Base-by-base conservation (phyloP, 2,888 invertebrate genomes). In the Stenotaenia linearis region DNA sequence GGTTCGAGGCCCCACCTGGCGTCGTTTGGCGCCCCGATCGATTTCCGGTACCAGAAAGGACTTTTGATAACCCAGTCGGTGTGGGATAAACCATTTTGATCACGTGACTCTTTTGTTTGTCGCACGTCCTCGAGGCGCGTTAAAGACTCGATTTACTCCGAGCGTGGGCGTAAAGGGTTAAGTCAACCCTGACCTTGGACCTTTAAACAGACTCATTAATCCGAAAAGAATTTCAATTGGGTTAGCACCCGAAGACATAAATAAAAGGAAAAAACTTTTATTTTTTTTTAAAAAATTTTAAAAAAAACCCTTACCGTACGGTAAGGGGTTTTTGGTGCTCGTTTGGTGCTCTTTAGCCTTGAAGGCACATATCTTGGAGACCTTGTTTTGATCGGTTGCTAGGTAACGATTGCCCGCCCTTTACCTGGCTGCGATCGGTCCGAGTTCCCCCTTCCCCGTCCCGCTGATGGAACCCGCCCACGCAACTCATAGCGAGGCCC, bases 391-490 rank as follows among this genome's bases (percentile, higher is more conserved):
- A 69, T 69, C 69, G 28, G 77, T 77, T 77, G 77, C 77, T 45
- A 40, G 45, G 77, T 77, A 77, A 77, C 77, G 77, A 40, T 40
- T 37, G 40, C 77, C 35, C 69, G 35, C 77, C 35, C 77, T 77
- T 77, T 45, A 77, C 77, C 77, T 77, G 77, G 77, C 77, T 69
- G 69, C 69, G 69, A 69, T 69, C 69, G 69, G 40, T 75, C 32
- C 76, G 76, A 30, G 35, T 45, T 61, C 37, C 25, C 75, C 75
- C 56, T 78, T 61, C 78, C 78, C 61, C 40, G 78, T 78, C 56
- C 78, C 61, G 78, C 40, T 30, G 3, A 78, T 78, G 61, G 78
- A 30, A 78, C 78, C 56, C 78, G 78, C 78, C 78, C 78, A 78
- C 61, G 78, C 78, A 30, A 28, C 61, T 32, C 30, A 45, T 78